These are phyloP conservation scores for Chaenocephalus aceratus DNA, from an alignment of 2,113 vertebrate genomes.

Conservation along the genomic window DNA sequence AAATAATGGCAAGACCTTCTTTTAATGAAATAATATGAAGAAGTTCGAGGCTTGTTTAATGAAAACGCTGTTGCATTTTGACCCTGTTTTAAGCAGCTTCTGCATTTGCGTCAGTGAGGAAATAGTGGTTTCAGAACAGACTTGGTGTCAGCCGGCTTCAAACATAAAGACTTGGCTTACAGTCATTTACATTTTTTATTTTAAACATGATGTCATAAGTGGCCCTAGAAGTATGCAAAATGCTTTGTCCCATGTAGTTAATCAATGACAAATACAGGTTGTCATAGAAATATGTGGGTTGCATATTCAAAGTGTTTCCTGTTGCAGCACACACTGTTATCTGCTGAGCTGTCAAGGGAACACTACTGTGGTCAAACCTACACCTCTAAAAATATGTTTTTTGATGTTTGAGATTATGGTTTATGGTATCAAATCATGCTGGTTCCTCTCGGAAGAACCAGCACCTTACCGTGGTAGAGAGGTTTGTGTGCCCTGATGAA, in stretches of 20 bases:
- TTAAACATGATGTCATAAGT: not conserved
- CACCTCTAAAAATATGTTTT: not conserved
- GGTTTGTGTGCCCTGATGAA: too few relatives aligned
- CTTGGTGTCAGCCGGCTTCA: not conserved
- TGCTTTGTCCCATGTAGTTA: not conserved
- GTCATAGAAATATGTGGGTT: not conserved
- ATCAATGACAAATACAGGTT: not conserved
- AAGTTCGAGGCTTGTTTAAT: not conserved
- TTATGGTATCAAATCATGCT: not conserved
- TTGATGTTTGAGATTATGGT: not conserved
- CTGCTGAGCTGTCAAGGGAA: constrained; percentile 56
- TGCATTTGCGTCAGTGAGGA: constrained; percentile 33
- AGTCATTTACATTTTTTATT: not conserved
- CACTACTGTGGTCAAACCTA: constrained; percentile 8
- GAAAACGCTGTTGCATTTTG: not conserved
- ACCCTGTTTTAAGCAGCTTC: not conserved
- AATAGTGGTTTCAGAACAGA: constrained; percentile 38
- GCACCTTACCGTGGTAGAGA: too few relatives aligned
- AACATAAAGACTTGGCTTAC: not conserved
- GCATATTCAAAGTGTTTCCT: constrained; percentile 56
- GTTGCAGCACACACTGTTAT: constrained; percentile 32
- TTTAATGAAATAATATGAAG: not conserved
- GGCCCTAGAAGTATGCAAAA: not conserved
- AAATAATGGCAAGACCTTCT: not conserved
- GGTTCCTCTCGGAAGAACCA: too few relatives aligned